A percentile compares a stretch with the other conserved stretches of the same genome.
These are phyloP conservation scores for Eleginops maclovinus DNA, from an alignment of 2,113 vertebrate genomes.

Conservation along the genomic window DNA sequence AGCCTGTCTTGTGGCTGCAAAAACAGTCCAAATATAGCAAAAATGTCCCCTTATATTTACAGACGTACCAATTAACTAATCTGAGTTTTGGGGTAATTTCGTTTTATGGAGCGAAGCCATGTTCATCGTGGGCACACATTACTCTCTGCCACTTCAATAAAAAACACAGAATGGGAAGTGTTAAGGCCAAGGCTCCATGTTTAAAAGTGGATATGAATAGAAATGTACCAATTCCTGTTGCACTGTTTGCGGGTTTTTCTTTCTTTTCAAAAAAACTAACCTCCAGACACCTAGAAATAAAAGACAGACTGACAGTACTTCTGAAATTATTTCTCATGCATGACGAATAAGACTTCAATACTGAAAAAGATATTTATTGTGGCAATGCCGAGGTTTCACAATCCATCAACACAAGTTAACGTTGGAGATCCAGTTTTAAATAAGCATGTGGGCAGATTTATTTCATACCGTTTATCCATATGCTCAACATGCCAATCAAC, in stretches of 20 bases:
- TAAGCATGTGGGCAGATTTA: background rate
- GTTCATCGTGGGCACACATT: background rate
- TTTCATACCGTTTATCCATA: background rate
- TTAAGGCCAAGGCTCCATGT: background rate
- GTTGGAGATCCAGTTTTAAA: background rate
- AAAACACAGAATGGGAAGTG: background rate
- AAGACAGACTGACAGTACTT: no score
- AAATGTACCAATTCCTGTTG: background rate
- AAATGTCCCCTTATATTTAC: background rate
- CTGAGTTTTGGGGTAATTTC: background rate
- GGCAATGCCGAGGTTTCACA: constrained; percentile 1
- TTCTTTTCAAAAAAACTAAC: background rate
- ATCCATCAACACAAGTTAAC: constrained; percentile 1
- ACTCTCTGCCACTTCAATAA: background rate
- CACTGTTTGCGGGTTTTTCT: constrained; percentile 14
- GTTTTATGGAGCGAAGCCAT: background rate
- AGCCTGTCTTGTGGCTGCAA: no score
- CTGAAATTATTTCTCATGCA: background rate
- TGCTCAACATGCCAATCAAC: background rate
- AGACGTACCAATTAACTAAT: background rate
- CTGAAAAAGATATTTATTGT: constrained; percentile 41
- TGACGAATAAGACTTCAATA: background rate
- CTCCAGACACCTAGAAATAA: background rate
- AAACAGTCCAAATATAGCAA: background rate
- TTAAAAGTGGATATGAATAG: background rate